A percentile compares a stretch with the other conserved stretches of the same genome.
Evolutionary conservation across 2,797 vertebrate species (phyloP).

Genomic region (Galaxias olidus): DNA sequence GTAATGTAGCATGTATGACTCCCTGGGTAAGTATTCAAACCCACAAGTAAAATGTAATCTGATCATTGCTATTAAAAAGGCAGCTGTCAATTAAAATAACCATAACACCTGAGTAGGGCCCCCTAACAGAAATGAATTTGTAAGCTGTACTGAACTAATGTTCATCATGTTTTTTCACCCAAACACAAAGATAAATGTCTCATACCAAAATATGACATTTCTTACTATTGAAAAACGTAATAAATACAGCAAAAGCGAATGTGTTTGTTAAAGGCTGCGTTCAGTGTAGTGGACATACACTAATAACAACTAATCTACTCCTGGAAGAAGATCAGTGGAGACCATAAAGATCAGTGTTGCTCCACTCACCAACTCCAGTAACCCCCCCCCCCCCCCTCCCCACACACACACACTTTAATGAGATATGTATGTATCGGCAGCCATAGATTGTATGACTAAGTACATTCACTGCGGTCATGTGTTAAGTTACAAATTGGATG

Average conservation of each 20-base stretch:
- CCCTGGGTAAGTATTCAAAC: not conserved
- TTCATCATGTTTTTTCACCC: too few species aligned
- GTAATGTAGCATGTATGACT: not conserved
- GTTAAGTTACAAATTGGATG: too few species aligned
- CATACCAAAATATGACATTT: too few species aligned
- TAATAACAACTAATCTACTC: not conserved
- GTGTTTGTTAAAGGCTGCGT: too few species aligned
- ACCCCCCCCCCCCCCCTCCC: not conserved
- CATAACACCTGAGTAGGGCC: too few species aligned
- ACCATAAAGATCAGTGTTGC: not conserved
- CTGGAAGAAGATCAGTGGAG: not conserved
- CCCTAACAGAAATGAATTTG: too few species aligned
- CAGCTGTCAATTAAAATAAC: not conserved
- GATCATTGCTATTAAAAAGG: not conserved
- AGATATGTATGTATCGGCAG: too few species aligned
- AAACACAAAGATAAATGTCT: too few species aligned
- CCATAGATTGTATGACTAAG: too few species aligned
- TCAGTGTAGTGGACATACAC: not conserved
- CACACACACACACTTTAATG: constrained; percentile 1
- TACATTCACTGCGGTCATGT: too few species aligned
- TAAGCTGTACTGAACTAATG: too few species aligned
- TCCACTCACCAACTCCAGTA: not conserved
- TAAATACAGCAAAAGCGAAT: not conserved
- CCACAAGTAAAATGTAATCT: not conserved
- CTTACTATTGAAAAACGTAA: too few species aligned